Base-by-base conservation (phyloP, 1,140 invertebrate genomes). In the Bombus turneri region DNA sequence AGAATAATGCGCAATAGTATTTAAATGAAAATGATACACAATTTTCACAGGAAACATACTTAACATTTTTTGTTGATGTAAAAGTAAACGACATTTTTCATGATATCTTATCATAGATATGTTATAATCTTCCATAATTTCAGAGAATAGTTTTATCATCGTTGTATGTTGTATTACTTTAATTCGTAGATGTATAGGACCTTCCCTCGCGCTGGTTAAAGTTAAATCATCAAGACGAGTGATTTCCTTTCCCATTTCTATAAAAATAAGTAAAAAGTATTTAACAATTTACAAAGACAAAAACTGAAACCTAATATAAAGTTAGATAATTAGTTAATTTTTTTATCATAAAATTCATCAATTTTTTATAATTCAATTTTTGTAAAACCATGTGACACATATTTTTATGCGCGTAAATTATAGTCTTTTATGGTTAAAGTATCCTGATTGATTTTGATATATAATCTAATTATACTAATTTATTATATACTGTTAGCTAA, bases 31-130 rank as follows among this genome's bases (percentile, higher is more conserved):
- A 53, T 73, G 31, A 71, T 77, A 47, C 18, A 73, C 64, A 34
- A 85, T 77, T 64, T 53, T 47, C 22, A 41, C 6, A 39, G 5
- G 64, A 62, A 87, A 93, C 96, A 94, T 95, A 98, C 97, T 96
- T 91, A 98, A 96, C 91, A 96, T 96, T 89, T 97, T 96, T 94
- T 98, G 98, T 85, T 97, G 95, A 74, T 97, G 96, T 91, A 98
- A 97, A 83, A 98, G 95, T n/a, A 96, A 96, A 91, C 97, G 97
- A 93, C 97, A 97, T 88, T 97, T 95, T 92, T 97, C 96, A 83
- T 97, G 95, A 93, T 97, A 97, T 92, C 96, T 96, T 73, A 97
- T 95, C 92, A 98, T 96, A 72, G 96, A 97, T 84, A 95, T 95
- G 92, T 98, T 97, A 93, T 98, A 98, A 86, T 97, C 96, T 75